Conservation (phyloP, 2,113 vertebrate genomes). For the Corythaeola cristata region DNA sequence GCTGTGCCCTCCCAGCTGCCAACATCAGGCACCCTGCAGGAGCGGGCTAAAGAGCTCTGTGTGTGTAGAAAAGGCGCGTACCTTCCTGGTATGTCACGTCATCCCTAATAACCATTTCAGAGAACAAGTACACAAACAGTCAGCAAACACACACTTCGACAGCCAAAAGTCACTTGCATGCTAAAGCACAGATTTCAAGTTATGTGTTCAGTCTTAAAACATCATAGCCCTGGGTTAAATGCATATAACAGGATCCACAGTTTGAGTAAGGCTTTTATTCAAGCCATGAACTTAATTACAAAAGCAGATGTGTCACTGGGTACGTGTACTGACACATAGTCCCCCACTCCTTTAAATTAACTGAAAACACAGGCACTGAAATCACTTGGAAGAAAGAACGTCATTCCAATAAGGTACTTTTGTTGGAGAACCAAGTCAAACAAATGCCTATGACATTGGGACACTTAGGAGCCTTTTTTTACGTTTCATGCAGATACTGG, state of each 20-base stretch:
- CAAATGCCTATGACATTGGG: background rate
- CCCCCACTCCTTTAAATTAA: background rate
- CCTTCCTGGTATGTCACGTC: accelerated
- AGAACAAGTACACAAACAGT: accelerated
- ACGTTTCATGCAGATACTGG: background rate
- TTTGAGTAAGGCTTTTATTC: background rate
- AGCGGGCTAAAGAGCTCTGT: accelerated
- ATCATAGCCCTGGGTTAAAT: background rate
- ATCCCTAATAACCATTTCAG: background rate
- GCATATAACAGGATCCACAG: background rate
- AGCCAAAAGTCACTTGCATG: background rate
- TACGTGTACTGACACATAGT: background rate
- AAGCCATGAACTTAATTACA: background rate
- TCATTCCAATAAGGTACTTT: background rate
- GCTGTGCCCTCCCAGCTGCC: background rate
- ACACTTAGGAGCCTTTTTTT: background rate
- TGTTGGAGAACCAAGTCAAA: background rate
- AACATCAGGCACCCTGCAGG: accelerated
- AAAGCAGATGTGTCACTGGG: background rate
- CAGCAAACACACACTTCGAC: background rate
- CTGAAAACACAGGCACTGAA: background rate
- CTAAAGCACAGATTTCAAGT: background rate
- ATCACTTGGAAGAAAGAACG: background rate
- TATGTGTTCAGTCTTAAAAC: background rate
- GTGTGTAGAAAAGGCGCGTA: accelerated